Conservation (phyloP, 2,797 vertebrate species). For the Anisognathus igniventris region DNA sequence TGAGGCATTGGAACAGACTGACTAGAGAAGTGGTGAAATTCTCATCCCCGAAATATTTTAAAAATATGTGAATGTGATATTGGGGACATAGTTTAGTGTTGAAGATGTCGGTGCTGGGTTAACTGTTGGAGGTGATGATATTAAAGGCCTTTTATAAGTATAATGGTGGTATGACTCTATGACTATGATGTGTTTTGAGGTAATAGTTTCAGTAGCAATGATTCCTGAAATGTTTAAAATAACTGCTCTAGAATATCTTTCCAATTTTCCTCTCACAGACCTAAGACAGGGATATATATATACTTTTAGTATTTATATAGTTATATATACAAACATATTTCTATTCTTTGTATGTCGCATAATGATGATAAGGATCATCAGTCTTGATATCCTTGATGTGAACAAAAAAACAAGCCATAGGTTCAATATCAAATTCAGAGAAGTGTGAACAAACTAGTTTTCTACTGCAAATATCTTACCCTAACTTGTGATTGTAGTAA, state of each 20-base stretch:
- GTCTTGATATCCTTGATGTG: background rate
- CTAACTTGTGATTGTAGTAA: background rate
- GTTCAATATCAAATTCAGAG: background rate
- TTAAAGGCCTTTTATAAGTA: background rate
- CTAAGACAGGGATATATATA: background rate
- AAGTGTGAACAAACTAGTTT: background rate
- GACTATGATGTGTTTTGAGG: background rate
- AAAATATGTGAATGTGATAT: background rate
- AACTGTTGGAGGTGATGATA: background rate
- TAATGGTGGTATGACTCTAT: background rate
- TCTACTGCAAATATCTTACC: background rate
- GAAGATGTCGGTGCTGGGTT: fast-evolving
- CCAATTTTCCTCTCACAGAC: background rate
- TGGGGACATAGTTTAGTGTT: background rate
- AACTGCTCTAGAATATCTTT: background rate
- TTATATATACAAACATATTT: background rate
- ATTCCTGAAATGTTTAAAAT: background rate
- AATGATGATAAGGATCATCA: background rate
- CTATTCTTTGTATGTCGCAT: background rate
- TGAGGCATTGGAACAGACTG: background rate
- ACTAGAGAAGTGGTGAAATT: background rate
- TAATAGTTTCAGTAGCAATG: background rate
- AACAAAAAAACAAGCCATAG: background rate
- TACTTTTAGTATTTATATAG: background rate
- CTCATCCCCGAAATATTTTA: background rate